Evolutionary conservation across 2,797 vertebrate genomes (phyloP), one percentile per base, ranked within the genome.

Genomic region (Sebastes jordani): DNA sequence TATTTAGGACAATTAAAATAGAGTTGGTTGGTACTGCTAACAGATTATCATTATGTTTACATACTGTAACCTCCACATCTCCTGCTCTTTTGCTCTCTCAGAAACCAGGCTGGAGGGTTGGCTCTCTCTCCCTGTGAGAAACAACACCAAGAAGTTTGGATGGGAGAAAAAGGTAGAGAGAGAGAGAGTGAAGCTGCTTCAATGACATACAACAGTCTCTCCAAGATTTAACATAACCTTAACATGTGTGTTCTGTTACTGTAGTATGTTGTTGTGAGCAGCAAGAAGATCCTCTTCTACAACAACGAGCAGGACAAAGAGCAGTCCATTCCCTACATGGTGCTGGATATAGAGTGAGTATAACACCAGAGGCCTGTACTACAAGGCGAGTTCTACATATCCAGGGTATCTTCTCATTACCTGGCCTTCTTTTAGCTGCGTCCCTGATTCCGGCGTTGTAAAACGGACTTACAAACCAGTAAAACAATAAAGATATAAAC

Each of bases 221-320:
- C 18, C 29, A 1, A 52, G 3, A 70, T 18, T n/a, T n/a, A 34
- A 25, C 13, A 2, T 11, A 1, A 60, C 11, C 73, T 72, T 4
- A 66, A 27, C 7, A 4, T 9, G 1, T 83, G 42, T 75, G 20
- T 38, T 62, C n/a, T 86, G 90, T 93, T 74, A 92, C 96, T 80
- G 94, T 93, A 99, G 99, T 99, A 98, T 65, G 98, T 99, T 71
- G 97, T 99, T 36, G 97, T 99, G 71, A 99, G 99, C 96, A 99
- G 99, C 95, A 99, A 98, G 96, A 99, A 99, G 96, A 98, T 99
- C 82, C 95, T 99, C 71, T 99, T 99, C 95, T 99, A 99, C 90
- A 97, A 98, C 91, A 99, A 96, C 0, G 98, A 99, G 86, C 97
- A 97, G 85, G 98, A 99, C 93, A 95, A 97, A 90, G 98, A 99